These are phyloP conservation scores for Gastrophryne carolinensis DNA, from an alignment of 2,797 vertebrate species.

Conservation along the genomic window DNA sequence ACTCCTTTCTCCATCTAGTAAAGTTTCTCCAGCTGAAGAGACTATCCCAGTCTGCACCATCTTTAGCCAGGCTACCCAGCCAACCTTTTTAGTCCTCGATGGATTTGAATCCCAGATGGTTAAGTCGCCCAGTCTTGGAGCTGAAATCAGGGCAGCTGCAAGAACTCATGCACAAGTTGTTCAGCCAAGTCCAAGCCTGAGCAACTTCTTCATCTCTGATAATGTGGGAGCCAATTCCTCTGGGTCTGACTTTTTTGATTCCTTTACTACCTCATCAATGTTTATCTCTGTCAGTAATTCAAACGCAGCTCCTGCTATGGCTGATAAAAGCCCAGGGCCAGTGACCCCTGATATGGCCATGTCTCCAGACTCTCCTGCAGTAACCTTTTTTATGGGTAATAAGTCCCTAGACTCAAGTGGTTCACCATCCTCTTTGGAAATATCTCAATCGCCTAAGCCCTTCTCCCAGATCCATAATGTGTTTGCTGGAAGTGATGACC, in stretches of 20 bases:
- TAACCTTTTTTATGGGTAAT: slow-evolving; percentile 61
- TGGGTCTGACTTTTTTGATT: slow-evolving; percentile 94
- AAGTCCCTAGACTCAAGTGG: slow-evolving; percentile 57
- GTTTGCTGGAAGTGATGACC: slow-evolving; percentile 88
- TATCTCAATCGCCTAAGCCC: slow-evolving; percentile 66
- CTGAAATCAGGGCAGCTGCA: slow-evolving; percentile 72
- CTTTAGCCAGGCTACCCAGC: slow-evolving; percentile 80
- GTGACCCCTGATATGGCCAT: slow-evolving; percentile 55
- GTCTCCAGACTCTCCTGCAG: slow-evolving; percentile 55
- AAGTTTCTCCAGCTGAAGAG: slow-evolving; percentile 61
- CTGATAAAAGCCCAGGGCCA: slow-evolving; percentile 72
- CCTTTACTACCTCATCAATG: slow-evolving; percentile 84
- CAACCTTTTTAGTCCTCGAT: slow-evolving; percentile 74
- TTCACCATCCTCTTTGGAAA: slow-evolving; percentile 60
- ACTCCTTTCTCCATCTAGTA: slow-evolving; percentile 28
- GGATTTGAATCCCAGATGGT: slow-evolving; percentile 95
- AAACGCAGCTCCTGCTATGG: slow-evolving; percentile 73
- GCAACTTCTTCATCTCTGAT: slow-evolving; percentile 93
- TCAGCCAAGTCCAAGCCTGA: slow-evolving; percentile 95
- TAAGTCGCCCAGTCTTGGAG: slow-evolving; percentile 91
- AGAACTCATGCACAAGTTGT: slow-evolving; percentile 79
- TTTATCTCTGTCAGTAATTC: slow-evolving; percentile 96
- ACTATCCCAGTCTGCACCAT: slow-evolving; percentile 91
- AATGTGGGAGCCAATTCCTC: slow-evolving; percentile 74
- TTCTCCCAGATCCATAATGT: slow-evolving; percentile 89